These are phyloP conservation scores for Xerus rutilus DNA, from an alignment of 2,797 vertebrate species.

Conservation along the genomic window DNA sequence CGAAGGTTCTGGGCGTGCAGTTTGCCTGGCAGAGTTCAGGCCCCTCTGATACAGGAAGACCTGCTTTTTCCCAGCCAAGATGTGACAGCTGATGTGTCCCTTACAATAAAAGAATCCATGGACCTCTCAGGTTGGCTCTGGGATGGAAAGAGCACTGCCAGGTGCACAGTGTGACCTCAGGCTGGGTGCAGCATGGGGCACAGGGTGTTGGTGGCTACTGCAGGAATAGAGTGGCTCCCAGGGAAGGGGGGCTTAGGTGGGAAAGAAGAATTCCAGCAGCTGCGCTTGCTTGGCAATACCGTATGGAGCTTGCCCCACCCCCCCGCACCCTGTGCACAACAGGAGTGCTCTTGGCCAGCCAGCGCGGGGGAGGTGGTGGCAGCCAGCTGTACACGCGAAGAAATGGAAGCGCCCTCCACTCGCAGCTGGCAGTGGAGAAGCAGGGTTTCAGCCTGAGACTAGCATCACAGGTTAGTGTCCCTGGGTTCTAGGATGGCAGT, in stretches of 20 bases:
- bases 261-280: neutral
- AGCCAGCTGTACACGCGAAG: neutral
- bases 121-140: neutral
- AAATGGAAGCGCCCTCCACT: neutral
- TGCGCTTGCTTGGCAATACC: neutral
- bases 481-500: neutral
- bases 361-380: neutral
- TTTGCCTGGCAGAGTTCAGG: neutral
- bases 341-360: neutral
- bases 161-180: rapidly evolving
- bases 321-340: no score
- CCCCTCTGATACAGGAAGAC: neutral
- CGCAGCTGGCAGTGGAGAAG: neutral
- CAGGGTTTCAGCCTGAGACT: neutral
- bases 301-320: neutral
- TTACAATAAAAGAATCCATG: neutral
- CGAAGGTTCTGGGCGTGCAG: neutral
- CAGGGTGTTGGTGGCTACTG: neutral
- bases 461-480: neutral
- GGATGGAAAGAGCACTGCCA: neutral
- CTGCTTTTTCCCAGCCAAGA: rapidly evolving
- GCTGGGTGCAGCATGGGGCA: neutral
- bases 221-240: neutral
- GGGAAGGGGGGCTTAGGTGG: neutral
- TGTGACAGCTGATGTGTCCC: no score